A percentile compares a stretch with the other conserved stretches of the same genome.
Evolutionary conservation across 2,113 vertebrate species (phyloP).

Genomic region (Colius striatus): DNA sequence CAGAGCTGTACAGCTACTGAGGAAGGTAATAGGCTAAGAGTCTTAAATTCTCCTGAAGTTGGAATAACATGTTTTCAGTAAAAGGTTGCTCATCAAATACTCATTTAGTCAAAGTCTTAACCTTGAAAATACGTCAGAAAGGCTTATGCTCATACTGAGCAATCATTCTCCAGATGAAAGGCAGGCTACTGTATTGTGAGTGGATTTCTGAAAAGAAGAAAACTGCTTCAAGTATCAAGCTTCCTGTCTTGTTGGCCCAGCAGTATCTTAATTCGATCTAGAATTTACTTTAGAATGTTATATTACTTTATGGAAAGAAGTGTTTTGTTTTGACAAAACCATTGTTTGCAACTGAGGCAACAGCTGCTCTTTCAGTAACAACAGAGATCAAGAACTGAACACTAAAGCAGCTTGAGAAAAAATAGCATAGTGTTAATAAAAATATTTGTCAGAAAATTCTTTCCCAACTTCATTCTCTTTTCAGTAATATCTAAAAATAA

Average conservation of each 20-base stretch:
- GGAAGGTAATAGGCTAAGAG: background rate
- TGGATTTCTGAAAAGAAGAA: background rate
- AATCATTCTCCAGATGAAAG: background rate
- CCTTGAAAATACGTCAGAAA: background rate
- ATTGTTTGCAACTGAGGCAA: background rate
- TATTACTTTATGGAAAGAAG: background rate
- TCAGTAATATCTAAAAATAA: background rate
- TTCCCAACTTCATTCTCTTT: background rate
- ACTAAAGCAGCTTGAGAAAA: background rate
- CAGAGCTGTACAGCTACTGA: background rate
- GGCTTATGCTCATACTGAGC: background rate
- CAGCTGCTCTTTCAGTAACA: background rate
- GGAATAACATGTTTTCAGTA: background rate
- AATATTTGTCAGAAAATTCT: background rate
- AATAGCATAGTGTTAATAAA: background rate
- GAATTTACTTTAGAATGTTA: background rate
- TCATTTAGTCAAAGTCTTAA: background rate
- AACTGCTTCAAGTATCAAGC: background rate
- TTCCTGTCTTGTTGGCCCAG: background rate
- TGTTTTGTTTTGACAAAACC: background rate
- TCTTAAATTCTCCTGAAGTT: background rate
- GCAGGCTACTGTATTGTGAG: background rate
- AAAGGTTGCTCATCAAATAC: background rate
- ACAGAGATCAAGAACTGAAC: background rate
- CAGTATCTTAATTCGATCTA: background rate